phyloP scores from a whole-genome alignment of 2,797 vertebrate genomes.

The Coregonus ussuriensis region DNA sequence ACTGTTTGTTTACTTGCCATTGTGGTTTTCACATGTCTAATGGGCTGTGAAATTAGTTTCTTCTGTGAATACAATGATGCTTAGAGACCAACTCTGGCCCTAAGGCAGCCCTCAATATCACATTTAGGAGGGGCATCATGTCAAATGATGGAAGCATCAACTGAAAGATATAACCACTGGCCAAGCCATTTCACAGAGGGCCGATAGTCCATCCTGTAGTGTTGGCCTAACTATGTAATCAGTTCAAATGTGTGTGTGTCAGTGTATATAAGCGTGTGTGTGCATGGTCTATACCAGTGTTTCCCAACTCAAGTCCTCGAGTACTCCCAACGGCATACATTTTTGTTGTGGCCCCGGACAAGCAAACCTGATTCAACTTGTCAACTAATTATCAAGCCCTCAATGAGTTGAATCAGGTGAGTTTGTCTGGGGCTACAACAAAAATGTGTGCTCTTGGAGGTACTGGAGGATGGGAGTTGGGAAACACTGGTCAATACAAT shows the following conservation, averaged over 20 bases:
- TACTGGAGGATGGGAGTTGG: too few species aligned
- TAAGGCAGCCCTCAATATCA: conserved; percentile 28
- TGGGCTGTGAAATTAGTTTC: conserved; percentile 72
- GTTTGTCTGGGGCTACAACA: too few species aligned
- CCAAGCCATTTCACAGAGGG: conserved; percentile 5
- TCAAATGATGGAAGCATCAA: not conserved
- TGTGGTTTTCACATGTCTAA: conserved; percentile 66
- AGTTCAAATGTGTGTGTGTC: too few species aligned
- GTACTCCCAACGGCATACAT: too few species aligned
- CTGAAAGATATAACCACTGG: conserved; percentile 7
- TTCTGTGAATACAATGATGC: conserved; percentile 55
- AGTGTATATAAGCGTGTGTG: too few species aligned
- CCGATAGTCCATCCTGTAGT: not conserved
- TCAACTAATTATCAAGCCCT: too few species aligned
- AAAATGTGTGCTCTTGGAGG: too few species aligned
- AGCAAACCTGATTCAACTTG: too few species aligned
- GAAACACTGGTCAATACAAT: not conserved
- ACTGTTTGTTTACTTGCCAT: conserved; percentile 45
- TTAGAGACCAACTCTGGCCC: conserved; percentile 41
- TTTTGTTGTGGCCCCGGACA: too few species aligned
- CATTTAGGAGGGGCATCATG: conserved; percentile 36
- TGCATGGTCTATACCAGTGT: too few species aligned
- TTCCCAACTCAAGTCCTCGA: too few species aligned
- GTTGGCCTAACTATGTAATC: not conserved
- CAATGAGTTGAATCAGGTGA: too few species aligned